Evolutionary conservation across 2,888 invertebrate genomes (phyloP).

Genomic region (Operophtera brumata): DNA sequence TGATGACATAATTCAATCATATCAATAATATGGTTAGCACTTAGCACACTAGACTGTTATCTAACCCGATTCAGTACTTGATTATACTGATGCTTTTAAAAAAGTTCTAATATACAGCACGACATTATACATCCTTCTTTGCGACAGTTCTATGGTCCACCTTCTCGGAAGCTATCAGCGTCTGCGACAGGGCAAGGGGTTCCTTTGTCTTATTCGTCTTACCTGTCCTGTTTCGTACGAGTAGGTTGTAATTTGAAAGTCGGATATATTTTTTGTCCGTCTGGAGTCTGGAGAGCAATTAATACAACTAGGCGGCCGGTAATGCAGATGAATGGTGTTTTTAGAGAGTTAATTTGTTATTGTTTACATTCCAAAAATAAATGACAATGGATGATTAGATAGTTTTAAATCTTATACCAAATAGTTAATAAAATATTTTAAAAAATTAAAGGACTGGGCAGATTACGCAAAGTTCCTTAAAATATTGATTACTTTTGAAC

Average conservation of each 20-base stretch:
- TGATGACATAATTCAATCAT: too few species aligned
- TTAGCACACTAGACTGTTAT: too few species aligned
- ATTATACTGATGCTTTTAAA: too few species aligned
- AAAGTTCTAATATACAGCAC: too few species aligned
- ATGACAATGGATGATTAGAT: not conserved
- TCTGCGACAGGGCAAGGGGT: slow-evolving; percentile 24
- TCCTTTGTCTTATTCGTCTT: slow-evolving; percentile 51
- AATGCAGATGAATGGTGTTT: slow-evolving; percentile 3
- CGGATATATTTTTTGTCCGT: slow-evolving; percentile 40
- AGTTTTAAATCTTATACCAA: not conserved
- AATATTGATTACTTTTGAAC: too few species aligned
- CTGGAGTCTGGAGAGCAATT: slow-evolving; percentile 22
- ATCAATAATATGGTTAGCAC: too few species aligned
- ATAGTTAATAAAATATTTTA: too few species aligned
- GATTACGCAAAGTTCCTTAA: too few species aligned
- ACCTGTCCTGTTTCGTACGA: slow-evolving; percentile 52
- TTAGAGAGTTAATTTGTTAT: slow-evolving; percentile 6
- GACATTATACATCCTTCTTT: not conserved
- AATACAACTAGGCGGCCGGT: slow-evolving; percentile 18
- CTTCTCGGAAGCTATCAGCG: slow-evolving; percentile 16
- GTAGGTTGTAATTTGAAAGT: slow-evolving; percentile 58
- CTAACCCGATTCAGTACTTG: too few species aligned
- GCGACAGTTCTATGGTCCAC: not conserved
- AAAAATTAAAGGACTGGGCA: too few species aligned
- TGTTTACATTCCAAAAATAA: not conserved